phyloP scores from a whole-genome alignment of 2,888 invertebrate species.

The Ceramica pisi region DNA sequence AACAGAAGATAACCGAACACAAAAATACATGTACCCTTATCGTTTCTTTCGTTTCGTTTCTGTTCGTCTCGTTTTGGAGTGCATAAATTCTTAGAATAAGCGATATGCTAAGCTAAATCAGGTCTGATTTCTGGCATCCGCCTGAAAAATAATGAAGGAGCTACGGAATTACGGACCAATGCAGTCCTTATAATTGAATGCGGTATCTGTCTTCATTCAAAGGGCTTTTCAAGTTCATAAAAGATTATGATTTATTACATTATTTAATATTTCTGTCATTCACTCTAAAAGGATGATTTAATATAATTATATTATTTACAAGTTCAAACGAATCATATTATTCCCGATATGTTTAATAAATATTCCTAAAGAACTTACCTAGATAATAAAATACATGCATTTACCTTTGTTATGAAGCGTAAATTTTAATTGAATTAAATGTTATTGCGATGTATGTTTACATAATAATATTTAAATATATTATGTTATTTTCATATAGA shows the following conservation, averaged over 20 bases:
- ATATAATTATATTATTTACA: conserved; percentile 21
- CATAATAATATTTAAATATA: background rate
- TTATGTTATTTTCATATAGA: background rate
- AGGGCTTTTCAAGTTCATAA: conserved; percentile 23
- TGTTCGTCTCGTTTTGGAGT: conserved; percentile 1
- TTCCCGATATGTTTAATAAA: conserved; percentile 47
- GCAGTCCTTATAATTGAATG: conserved; percentile 1
- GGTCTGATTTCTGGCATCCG: background rate
- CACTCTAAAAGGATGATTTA: conserved; percentile 20
- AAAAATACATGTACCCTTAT: background rate
- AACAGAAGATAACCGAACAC: background rate
- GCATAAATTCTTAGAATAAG: background rate
- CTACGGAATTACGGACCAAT: conserved; percentile 15
- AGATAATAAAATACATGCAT: conserved; percentile 37
- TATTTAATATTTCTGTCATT: conserved; percentile 10
- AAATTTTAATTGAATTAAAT: conserved; percentile 16
- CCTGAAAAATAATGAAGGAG: background rate
- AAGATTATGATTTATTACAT: background rate
- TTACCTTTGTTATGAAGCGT: conserved; percentile 46
- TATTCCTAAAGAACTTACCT: conserved; percentile 18
- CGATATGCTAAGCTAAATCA: background rate
- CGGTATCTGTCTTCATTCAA: conserved; percentile 5
- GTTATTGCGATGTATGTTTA: background rate
- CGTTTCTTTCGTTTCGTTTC: no score
- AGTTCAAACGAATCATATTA: conserved; percentile 5